Evolutionary conservation across 2,888 invertebrate species (phyloP), one percentile per base, ranked within the genome.

Genomic region (Pseudoips prasinana): DNA sequence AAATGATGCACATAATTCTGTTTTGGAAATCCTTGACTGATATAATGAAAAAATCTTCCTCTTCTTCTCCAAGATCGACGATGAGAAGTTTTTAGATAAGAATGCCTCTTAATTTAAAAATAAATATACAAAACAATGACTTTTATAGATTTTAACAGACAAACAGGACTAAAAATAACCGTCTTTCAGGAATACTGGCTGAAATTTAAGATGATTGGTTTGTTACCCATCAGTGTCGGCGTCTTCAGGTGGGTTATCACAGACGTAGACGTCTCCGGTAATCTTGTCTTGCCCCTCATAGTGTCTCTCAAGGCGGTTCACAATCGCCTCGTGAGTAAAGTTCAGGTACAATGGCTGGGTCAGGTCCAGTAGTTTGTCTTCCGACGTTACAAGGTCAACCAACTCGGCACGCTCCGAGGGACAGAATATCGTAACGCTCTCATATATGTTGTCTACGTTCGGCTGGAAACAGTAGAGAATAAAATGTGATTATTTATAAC

Each of bases 351-450:
- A 80, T 33, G 95, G 95, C 76, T 92, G 92, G 42, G 92, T 90
- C 92, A 95, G 94, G 83, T 95, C 94, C 57, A 96, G 91, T 54
- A 96, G 90, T 26, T 93, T 77, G 80, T 95, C 94, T 79, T 96
- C 96, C 43, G 92, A 91, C 47, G 93, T 92, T 66, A 96, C 80
- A 51, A 95, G 81, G 58, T 92, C 91, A 60, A 96, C 90, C 52
- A 91, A 83, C 58, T 95, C 94, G 57, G 95, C 88, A 49, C 92
- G 91, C 69, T 93, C 92, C 66, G 93, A 92, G 30, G 96, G 95
- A 81, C 95, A 95, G 86, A 96, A 96, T 46, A 95, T 94, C 52
- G 94, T 94, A 75, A 96, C 94, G 74, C 95, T 95, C 79, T 95
- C 95, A 90, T 95, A 94, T 56, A 94, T 20, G 89, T 66, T 91